These are phyloP conservation scores for Acrocephalus scirpaceus DNA, from an alignment of 2,797 vertebrate genomes.

Conservation along the genomic window DNA sequence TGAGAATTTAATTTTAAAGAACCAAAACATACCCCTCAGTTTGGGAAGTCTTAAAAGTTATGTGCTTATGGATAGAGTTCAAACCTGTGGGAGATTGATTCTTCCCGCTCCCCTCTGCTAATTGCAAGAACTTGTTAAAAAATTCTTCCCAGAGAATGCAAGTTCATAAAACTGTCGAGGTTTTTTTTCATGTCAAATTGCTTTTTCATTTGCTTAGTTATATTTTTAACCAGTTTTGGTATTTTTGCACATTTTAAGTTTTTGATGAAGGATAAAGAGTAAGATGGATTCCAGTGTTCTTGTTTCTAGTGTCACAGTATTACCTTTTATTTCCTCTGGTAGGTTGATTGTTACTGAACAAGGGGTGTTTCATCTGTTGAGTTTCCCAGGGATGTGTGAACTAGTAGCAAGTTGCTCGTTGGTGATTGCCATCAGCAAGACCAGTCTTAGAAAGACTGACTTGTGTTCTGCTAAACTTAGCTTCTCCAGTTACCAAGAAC, in stretches of 20 bases:
- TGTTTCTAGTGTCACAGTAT: background rate
- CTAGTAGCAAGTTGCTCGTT: background rate
- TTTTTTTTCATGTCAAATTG: background rate
- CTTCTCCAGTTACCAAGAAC: background rate
- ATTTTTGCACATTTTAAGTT: background rate
- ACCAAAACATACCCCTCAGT: too few relatives aligned
- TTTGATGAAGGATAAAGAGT: background rate
- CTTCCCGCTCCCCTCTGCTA: background rate
- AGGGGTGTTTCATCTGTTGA: background rate
- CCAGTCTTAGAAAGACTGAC: background rate
- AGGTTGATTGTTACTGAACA: background rate
- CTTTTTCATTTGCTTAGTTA: background rate
- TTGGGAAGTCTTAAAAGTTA: background rate
- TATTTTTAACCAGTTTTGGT: background rate
- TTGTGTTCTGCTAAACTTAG: background rate
- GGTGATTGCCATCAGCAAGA: background rate
- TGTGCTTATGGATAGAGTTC: background rate
- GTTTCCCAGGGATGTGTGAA: background rate
- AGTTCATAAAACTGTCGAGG: background rate
- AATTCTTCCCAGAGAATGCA: background rate
- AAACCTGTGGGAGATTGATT: background rate
- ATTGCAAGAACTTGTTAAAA: background rate
- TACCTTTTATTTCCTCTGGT: background rate
- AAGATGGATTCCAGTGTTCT: background rate
- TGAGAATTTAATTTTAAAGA: background rate